These are phyloP conservation scores for Tethya wilhelma DNA, from an alignment of 37 sponge, comb jelly and placozoan species.

Conservation along the genomic window DNA sequence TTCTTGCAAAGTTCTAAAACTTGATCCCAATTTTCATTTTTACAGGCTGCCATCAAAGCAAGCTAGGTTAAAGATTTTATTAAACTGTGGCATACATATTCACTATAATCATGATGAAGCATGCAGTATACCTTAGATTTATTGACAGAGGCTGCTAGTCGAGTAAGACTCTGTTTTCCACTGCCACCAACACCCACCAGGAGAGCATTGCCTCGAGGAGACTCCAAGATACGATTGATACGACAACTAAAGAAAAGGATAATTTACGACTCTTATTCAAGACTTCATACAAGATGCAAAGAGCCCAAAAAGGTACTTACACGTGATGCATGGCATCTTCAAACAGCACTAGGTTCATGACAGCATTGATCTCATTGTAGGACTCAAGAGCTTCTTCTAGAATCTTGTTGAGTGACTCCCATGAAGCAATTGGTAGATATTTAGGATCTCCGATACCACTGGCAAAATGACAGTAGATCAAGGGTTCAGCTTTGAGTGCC, in stretches of 20 bases:
- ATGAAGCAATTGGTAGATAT: constrained; percentile 79
- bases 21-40: too few relatives aligned
- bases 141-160: constrained; percentile 95
- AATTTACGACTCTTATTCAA: too few relatives aligned
- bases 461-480: constrained; percentile 97
- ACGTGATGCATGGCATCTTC: constrained; percentile 98
- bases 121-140: too few relatives aligned
- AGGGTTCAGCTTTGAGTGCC: constrained; percentile 71
- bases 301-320: constrained; percentile 31
- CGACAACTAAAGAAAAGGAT: constrained; percentile 94
- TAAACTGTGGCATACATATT: too few relatives aligned
- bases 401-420: constrained; percentile 82
- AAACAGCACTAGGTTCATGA: constrained; percentile 98
- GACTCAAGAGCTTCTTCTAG: constrained; percentile 95
- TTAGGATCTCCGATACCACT: constrained; percentile 94
- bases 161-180: constrained; percentile 96
- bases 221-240: constrained; percentile 98
- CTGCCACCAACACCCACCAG: constrained; percentile 98
- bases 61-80: too few relatives aligned
- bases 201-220: constrained; percentile 98
- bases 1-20: too few relatives aligned
- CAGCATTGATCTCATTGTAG: constrained; percentile 98
- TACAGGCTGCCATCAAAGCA: too few relatives aligned
- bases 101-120: too few relatives aligned
- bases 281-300: too few relatives aligned